Percentiles rank a stretch among this genome's conserved stretches.
phyloP scores from a whole-genome alignment of 2,888 invertebrate genomes.

The Phymatocera aterrima region DNA sequence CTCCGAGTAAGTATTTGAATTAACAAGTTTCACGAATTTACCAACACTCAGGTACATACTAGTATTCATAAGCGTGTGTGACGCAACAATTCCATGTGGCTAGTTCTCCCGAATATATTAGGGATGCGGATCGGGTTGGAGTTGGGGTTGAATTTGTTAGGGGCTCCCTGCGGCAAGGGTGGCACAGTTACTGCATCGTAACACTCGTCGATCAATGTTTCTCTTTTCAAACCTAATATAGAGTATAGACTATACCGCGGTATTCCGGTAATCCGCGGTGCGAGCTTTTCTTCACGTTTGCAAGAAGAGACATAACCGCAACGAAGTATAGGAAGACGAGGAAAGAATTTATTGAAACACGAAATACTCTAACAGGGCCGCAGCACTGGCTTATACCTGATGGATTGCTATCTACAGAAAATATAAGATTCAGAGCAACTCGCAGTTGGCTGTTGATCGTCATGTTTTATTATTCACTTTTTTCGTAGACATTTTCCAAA shows the following conservation, averaged over 20 bases:
- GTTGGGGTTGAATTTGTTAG: constrained; percentile 23
- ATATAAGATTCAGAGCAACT: neutral
- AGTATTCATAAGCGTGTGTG: neutral
- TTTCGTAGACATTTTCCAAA: neutral
- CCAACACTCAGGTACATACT: neutral
- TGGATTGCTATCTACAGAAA: neutral
- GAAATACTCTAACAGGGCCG: too few species aligned
- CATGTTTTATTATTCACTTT: neutral
- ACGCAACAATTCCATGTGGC: neutral
- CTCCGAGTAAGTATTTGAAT: constrained; percentile 73
- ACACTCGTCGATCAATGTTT: constrained; percentile 35
- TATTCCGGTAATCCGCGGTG: too few species aligned
- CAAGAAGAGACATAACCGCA: too few species aligned
- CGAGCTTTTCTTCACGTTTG: too few species aligned
- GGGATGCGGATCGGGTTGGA: neutral
- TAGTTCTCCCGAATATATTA: neutral
- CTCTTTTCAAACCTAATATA: constrained; percentile 6
- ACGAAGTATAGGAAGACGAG: neutral
- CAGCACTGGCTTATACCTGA: too few species aligned
- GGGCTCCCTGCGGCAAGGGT: constrained; percentile 38
- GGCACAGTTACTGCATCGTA: constrained; percentile 32
- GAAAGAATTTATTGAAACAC: neutral
- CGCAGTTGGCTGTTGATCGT: neutral
- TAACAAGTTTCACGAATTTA: neutral
- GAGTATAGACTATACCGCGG: neutral